These are phyloP conservation scores for Odocoileus virginianus DNA, from an alignment of 2,113 vertebrate species.

Conservation along the genomic window DNA sequence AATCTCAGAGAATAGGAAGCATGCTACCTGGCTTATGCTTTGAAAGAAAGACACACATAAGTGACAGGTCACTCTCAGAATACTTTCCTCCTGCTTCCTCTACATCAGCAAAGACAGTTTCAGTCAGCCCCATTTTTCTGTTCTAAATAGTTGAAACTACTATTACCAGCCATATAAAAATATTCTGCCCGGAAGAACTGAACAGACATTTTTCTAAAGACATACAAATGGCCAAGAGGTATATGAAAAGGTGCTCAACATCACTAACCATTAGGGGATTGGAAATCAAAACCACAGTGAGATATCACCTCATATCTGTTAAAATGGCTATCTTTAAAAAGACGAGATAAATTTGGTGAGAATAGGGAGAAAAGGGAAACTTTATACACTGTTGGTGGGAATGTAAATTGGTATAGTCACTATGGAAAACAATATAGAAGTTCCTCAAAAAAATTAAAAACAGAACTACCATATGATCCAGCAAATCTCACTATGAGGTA, in stretches of 20 bases:
- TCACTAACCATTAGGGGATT: background rate
- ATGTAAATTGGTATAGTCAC: background rate
- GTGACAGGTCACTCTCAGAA: background rate
- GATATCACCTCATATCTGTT: background rate
- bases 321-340: background rate
- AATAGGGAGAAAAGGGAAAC: background rate
- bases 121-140: background rate
- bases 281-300: background rate
- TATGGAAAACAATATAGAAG: background rate
- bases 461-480: background rate
- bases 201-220: background rate
- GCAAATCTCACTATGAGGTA: background rate
- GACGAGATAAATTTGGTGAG: background rate
- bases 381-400: background rate
- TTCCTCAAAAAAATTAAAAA: background rate
- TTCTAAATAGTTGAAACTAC: background rate
- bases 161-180: conserved; percentile 26
- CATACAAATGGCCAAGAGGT: background rate
- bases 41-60: background rate
- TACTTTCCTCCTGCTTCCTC: background rate
- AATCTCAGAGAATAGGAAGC: background rate
- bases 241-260: background rate
- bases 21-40: background rate
- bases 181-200: background rate
- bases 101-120: background rate